Evolutionary conservation across 2,113 vertebrate species (phyloP).

Genomic region (Perca flavescens): DNA sequence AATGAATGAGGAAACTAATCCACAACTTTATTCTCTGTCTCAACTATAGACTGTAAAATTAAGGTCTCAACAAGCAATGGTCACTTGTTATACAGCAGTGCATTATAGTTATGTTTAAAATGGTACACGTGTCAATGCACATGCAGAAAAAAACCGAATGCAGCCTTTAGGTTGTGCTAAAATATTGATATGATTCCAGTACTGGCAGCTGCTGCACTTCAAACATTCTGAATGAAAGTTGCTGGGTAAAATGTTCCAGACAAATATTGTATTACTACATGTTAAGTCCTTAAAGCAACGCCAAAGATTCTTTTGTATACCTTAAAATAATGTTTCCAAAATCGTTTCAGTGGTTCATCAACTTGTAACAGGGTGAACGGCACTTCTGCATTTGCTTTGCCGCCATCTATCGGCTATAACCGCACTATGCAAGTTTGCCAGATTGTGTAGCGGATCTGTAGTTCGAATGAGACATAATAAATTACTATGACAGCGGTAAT

Average conservation of each 20-base stretch:
- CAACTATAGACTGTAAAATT: too few relatives aligned
- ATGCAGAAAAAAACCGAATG: constrained; percentile 7
- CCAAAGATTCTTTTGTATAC: too few relatives aligned
- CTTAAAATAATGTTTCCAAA: too few relatives aligned
- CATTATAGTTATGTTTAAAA: background rate
- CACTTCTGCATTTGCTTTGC: too few relatives aligned
- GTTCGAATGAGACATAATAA: too few relatives aligned
- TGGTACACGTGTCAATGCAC: background rate
- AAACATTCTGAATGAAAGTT: background rate
- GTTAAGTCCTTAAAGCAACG: background rate
- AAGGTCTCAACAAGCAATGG: background rate
- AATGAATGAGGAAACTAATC: background rate
- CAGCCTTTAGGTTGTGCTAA: constrained; percentile 24
- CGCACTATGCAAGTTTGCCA: too few relatives aligned
- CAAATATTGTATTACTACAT: background rate
- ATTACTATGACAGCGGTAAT: too few relatives aligned
- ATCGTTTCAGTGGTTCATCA: too few relatives aligned
- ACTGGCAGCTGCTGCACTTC: constrained; percentile 24
- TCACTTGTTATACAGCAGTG: background rate
- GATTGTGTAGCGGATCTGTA: too few relatives aligned
- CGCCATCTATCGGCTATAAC: too few relatives aligned
- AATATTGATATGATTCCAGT: constrained; percentile 40
- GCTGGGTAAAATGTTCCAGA: background rate
- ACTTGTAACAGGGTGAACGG: too few relatives aligned
- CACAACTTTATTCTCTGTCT: background rate